Evolutionary conservation across 2,888 invertebrate species (phyloP), one percentile per base, ranked within the genome.

Genomic region (Danaus chrysippus): DNA sequence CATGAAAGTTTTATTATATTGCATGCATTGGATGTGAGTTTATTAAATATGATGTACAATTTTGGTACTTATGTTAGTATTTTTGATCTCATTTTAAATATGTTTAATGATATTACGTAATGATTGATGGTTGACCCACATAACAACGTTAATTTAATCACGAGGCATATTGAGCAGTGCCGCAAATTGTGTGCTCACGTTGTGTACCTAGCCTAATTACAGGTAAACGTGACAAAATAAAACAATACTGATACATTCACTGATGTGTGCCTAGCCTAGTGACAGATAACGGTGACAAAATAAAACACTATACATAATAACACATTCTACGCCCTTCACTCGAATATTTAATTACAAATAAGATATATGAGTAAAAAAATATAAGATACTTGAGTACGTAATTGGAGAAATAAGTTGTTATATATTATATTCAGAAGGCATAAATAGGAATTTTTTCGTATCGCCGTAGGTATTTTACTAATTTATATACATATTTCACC

Each of bases 111-210:
- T 69, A 68, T 76, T 76, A 76, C 72, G 71, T 70, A 71, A 77
- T 82, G 84, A 84, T 78, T 82, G 82, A 83, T 83, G 78, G 74
- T 69, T 73, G 76, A 78, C 72, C 73, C 66, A 72, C 68, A 72
- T 73, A 68, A 71, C 73, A 63, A 60, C 52, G 68, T 70, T 72
- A 69, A 70, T 73, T 68, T 71, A 71, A 72, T 70, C 71, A 70
- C 64, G 62, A 62, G 63, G 13, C 61, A 63, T 66, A 61, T 63
- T 63, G 62, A 56, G 61, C 67, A 61, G 56, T 63, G 64, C 61
- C 59, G 61, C 57, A 59, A 66, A 64, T 65, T 59, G 58, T 62
- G 58, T 54, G 58, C 56, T 56, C 64, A 63, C 49, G 58, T 56
- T 67, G 67, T 68, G 68, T 71, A 68, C 66, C 58, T 69, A 69